phyloP scores from a whole-genome alignment of 2,888 invertebrate species.

The Oligia fasciuncula region DNA sequence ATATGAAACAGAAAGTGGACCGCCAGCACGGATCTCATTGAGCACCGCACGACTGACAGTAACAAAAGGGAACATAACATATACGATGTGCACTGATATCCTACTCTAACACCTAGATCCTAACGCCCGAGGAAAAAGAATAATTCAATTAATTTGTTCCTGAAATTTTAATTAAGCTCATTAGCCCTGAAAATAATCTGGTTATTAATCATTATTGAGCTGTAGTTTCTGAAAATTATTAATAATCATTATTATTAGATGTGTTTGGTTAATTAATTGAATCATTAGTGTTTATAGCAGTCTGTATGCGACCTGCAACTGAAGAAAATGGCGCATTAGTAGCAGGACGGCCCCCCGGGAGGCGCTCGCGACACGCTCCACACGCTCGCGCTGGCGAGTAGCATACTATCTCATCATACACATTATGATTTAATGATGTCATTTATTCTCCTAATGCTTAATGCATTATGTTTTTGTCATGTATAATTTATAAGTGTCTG shows the following conservation, averaged over 20 bases:
- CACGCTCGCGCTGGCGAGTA: background rate
- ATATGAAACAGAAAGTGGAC: background rate
- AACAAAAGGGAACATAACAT: slow-evolving; percentile 13
- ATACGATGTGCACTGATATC: slow-evolving; percentile 45
- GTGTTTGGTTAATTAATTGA: slow-evolving; percentile 73
- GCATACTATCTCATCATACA: background rate
- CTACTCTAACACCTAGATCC: slow-evolving; percentile 69
- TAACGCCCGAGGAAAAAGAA: slow-evolving; percentile 81
- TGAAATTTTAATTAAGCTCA: slow-evolving; percentile 82
- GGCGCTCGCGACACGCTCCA: slow-evolving; percentile 50
- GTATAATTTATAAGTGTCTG: background rate
- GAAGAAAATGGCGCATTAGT: slow-evolving; percentile 80
- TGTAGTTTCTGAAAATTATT: slow-evolving; percentile 80
- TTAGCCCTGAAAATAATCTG: slow-evolving; percentile 87
- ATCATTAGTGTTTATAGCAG: slow-evolving; percentile 69
- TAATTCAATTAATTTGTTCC: slow-evolving; percentile 77
- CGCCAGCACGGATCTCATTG: background rate
- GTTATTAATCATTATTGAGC: slow-evolving; percentile 74
- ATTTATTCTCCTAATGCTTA: background rate
- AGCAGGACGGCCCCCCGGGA: slow-evolving; percentile 38
- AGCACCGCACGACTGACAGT: background rate
- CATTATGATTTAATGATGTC: background rate
- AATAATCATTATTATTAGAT: slow-evolving; percentile 71
- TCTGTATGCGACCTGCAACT: slow-evolving; percentile 81
- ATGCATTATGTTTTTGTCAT: no score